A percentile compares a stretch with the other conserved stretches of the same genome.
Conservation (phyloP, 2,888 invertebrate species). For the Perizoma flavofasciatum region DNA sequence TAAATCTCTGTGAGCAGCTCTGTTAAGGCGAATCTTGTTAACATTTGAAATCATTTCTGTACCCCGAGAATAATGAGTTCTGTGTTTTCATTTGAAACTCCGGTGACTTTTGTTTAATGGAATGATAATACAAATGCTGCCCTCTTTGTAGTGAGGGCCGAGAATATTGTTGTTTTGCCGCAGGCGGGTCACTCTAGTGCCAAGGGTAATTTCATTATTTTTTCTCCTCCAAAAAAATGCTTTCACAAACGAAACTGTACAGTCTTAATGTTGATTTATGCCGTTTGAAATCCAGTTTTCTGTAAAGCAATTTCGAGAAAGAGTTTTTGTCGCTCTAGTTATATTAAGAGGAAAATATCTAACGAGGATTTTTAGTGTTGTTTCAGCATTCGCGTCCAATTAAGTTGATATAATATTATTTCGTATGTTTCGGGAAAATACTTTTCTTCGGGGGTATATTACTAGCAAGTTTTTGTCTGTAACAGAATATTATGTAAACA, state of each 20-base stretch:
- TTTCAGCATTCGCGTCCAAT: conserved; percentile 26
- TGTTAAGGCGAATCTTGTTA: conserved; percentile 82
- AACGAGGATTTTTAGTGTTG: conserved; percentile 26
- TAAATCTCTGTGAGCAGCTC: conserved; percentile 80
- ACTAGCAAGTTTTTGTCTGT: conserved; percentile 60
- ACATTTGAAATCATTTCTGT: conserved; percentile 82
- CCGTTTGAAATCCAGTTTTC: conserved; percentile 61
- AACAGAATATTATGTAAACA: conserved; percentile 74
- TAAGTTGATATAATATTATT: conserved; percentile 31
- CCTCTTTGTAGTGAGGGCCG: conserved; percentile 78
- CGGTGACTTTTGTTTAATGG: conserved; percentile 84
- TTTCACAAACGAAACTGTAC: conserved; percentile 66
- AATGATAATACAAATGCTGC: conserved; percentile 82
- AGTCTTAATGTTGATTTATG: conserved; percentile 67
- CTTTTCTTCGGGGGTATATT: conserved; percentile 48
- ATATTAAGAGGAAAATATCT: conserved; percentile 28
- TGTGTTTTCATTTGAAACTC: conserved; percentile 82
- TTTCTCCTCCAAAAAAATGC: conserved; percentile 62
- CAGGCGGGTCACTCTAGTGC: conserved; percentile 78
- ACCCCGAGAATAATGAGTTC: conserved; percentile 80
- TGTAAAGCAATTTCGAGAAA: conserved; percentile 52
- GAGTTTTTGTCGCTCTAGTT: conserved; percentile 41
- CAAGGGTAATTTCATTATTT: conserved; percentile 76
- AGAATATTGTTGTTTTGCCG: conserved; percentile 79
- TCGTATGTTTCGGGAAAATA: conserved; percentile 40